Evolutionary conservation across 2,797 vertebrate genomes (phyloP).

Genomic region (Sylvilagus floridanus): DNA sequence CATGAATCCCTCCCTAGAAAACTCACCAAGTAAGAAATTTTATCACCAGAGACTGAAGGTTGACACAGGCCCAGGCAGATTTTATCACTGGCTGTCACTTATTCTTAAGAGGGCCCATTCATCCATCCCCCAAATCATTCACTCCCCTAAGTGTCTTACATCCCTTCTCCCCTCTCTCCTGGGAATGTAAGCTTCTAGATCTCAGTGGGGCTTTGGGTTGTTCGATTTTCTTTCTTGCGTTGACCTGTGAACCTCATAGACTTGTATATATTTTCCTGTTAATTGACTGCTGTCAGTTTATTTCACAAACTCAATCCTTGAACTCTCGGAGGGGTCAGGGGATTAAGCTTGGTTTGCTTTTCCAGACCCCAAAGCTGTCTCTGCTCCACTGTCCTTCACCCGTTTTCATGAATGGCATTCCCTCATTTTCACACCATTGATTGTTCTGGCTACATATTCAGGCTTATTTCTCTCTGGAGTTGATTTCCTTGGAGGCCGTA

Average conservation of each 20-base stretch:
- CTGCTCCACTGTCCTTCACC: no score
- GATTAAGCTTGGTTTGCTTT: no score
- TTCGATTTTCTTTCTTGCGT: background rate
- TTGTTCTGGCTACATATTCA: no score
- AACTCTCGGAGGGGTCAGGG: background rate
- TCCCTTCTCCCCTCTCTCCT: background rate
- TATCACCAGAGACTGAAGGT: background rate
- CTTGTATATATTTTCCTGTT: background rate
- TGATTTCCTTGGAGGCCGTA: no score
- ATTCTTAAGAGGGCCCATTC: background rate
- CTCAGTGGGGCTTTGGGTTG: background rate
- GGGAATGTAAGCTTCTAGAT: no score
- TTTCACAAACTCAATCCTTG: background rate
- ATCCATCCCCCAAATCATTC: background rate
- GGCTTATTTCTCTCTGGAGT: no score
- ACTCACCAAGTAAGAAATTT: no score
- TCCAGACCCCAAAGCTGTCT: no score
- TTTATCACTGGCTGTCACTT: background rate
- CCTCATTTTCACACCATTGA: no score
- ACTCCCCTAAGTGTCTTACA: background rate
- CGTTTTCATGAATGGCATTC: no score
- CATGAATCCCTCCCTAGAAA: no score
- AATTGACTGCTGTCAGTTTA: background rate
- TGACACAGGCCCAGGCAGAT: background rate
- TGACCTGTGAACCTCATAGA: background rate